Conservation (phyloP, 1,140 invertebrate species). For the Bombus superbus region DNA sequence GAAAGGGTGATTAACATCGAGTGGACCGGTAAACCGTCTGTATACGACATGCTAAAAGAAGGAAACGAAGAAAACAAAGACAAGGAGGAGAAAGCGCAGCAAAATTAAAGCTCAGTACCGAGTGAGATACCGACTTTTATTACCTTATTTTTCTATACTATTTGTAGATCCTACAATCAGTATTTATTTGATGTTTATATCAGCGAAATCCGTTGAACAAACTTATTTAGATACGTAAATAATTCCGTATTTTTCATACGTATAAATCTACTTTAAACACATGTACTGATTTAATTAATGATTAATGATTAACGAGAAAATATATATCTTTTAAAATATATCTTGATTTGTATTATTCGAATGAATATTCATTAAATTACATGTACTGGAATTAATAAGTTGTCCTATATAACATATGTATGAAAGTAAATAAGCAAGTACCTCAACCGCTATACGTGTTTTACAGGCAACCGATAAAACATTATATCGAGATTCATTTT, state of each 20-base stretch:
- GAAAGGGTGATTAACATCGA: constrained; percentile 68
- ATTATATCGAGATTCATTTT: not conserved
- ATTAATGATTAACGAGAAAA: too few relatives aligned
- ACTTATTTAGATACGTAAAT: not conserved
- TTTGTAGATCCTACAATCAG: not conserved
- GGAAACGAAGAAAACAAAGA: not conserved
- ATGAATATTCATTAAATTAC: not conserved
- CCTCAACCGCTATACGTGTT: not conserved
- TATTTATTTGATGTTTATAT: not conserved
- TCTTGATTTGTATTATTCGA: not conserved
- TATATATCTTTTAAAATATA: not conserved
- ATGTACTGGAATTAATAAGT: not conserved
- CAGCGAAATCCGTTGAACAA: not conserved
- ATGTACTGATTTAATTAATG: not conserved
- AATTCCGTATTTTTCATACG: not conserved
- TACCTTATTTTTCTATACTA: not conserved
- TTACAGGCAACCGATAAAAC: not conserved
- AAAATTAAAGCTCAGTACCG: not conserved
- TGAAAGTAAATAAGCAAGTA: not conserved
- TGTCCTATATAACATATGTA: not conserved
- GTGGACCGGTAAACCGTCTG: constrained; percentile 67
- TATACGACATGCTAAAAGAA: not conserved
- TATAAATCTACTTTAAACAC: too few relatives aligned
- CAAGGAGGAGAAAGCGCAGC: not conserved
- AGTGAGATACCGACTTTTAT: not conserved